These are phyloP conservation scores for Adineta ricciae DNA, from an alignment of 2,888 invertebrate genomes.

Conservation along the genomic window DNA sequence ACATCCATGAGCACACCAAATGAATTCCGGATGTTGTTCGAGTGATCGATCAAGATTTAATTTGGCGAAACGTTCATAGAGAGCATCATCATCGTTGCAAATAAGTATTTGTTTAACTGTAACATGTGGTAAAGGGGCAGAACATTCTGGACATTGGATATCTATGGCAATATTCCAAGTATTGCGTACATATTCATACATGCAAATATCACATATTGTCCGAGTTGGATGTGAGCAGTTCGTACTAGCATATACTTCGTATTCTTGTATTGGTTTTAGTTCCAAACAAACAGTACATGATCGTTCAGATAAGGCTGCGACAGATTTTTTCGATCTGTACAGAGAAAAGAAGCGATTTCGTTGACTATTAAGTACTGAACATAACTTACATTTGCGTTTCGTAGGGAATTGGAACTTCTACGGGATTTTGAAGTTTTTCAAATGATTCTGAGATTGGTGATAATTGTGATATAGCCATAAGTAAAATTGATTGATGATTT, in stretches of 20 bases:
- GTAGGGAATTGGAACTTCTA: too few species aligned
- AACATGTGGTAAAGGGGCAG: not conserved
- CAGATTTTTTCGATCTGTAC: not conserved
- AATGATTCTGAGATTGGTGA: not conserved
- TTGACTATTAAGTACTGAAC: too few species aligned
- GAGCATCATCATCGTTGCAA: not conserved
- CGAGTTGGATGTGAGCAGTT: not conserved
- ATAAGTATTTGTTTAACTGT: not conserved
- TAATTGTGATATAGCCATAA: not conserved
- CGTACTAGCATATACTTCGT: not conserved
- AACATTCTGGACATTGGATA: not conserved
- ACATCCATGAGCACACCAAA: conserved; percentile 1
- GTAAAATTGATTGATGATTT: not conserved
- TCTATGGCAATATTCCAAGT: not conserved
- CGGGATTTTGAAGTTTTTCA: too few species aligned
- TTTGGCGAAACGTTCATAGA: not conserved
- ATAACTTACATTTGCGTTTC: too few species aligned
- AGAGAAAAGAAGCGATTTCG: too few species aligned
- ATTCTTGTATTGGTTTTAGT: not conserved
- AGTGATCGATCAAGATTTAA: not conserved
- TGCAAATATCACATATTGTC: not conserved
- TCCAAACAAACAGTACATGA: not conserved
- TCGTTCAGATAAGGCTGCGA: not conserved
- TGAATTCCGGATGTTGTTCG: not conserved
- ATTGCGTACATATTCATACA: not conserved